A percentile compares a stretch with the other conserved stretches of the same genome.
Evolutionary conservation across 2,113 vertebrate genomes (phyloP).

Genomic region (Leptosomus discolor): DNA sequence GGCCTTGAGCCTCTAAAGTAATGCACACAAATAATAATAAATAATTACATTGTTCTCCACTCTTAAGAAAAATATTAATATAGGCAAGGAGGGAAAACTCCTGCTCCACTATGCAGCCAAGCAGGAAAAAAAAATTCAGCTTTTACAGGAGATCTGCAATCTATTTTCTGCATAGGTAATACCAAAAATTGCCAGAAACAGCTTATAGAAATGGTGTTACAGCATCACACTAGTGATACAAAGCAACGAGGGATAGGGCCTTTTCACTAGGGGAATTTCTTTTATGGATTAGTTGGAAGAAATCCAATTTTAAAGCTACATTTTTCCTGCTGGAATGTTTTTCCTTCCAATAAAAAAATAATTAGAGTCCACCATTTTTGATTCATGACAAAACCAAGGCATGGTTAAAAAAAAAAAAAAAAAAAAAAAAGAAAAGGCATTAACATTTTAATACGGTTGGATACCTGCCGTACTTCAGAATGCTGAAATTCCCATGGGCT

Average conservation of each 20-base stretch:
- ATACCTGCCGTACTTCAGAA: neutral
- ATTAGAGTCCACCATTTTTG: neutral
- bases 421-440: neutral
- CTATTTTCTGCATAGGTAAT: neutral
- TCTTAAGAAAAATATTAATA: neutral
- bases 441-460: neutral
- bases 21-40: neutral
- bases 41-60: neutral
- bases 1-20: neutral
- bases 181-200: neutral
- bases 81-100: neutral
- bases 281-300: neutral
- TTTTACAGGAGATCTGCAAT: neutral
- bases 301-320: neutral
- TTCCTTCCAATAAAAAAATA: neutral
- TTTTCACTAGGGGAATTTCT: neutral
- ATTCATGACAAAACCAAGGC: neutral
- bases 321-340: slow-evolving; percentile 18
- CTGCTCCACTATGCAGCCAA: neutral
- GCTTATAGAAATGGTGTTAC: neutral
- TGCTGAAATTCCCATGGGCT: neutral
- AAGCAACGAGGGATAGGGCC: neutral
- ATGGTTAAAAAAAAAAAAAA: neutral
- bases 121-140: neutral
- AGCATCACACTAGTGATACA: neutral